phyloP scores from a whole-genome alignment of 2,888 invertebrate species.

The Drosophila nigricruria region DNA sequence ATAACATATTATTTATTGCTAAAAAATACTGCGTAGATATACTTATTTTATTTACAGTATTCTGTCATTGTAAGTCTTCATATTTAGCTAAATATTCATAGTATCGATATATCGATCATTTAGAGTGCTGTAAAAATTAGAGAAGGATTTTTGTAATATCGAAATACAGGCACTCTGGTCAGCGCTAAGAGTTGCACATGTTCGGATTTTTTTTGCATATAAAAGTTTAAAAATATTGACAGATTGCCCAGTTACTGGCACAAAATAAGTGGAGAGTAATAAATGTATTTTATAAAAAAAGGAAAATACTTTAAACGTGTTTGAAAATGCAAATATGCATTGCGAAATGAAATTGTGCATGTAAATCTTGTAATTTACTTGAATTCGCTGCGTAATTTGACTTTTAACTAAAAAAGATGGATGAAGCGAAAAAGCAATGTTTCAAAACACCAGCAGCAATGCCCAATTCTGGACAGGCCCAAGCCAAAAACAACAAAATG shows the following conservation, averaged over 20 bases:
- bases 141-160: neutral
- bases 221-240: slow-evolving; percentile 18
- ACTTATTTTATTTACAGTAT: neutral
- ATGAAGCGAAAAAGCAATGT: slow-evolving; percentile 20
- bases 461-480: neutral
- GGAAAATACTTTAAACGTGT: neutral
- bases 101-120: slow-evolving; percentile 16
- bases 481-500: slow-evolving; percentile 21
- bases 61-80: neutral
- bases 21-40: neutral
- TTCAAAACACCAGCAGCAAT: slow-evolving; percentile 22
- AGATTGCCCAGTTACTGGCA: neutral
- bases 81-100: neutral
- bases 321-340: neutral
- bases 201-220: slow-evolving; percentile 34
- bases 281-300: neutral
- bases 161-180: slow-evolving; percentile 8
- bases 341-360: slow-evolving; percentile 11
- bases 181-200: slow-evolving; percentile 44
- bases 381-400: slow-evolving; percentile 52
- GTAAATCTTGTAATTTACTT: slow-evolving; percentile 18
- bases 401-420: slow-evolving; percentile 18
- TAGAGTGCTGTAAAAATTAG: neutral
- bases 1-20: neutral
- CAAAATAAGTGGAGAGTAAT: slow-evolving; percentile 1